phyloP scores from a whole-genome alignment of 2,113 vertebrate species.

The Petroica traversi region DNA sequence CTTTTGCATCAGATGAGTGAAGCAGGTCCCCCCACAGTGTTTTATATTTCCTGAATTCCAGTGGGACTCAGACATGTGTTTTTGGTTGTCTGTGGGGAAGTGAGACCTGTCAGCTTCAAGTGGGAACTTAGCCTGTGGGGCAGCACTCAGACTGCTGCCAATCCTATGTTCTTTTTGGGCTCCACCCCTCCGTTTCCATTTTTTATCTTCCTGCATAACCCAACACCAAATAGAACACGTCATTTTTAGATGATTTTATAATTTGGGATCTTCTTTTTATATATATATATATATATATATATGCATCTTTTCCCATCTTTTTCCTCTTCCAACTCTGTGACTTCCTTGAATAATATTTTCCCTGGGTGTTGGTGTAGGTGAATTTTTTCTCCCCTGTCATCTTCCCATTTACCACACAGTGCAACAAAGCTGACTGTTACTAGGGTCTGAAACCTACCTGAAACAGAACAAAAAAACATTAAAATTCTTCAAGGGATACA shows the following conservation, averaged over 20 bases:
- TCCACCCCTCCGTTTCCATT: background rate
- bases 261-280: background rate
- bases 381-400: background rate
- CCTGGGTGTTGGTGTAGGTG: background rate
- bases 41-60: background rate
- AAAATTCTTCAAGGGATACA: background rate
- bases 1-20: background rate
- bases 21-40: background rate
- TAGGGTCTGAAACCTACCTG: background rate
- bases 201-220: background rate
- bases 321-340: no score
- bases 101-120: background rate
- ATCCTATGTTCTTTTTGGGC: background rate
- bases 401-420: background rate
- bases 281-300: no score
- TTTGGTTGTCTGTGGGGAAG: background rate
- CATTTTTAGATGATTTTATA: background rate
- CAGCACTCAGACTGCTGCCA: background rate
- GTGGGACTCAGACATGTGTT: background rate
- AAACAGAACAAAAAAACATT: background rate
- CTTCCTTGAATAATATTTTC: background rate
- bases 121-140: background rate
- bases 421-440: background rate
- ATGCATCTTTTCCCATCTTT: no score
- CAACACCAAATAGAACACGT: background rate